Base-by-base conservation (phyloP, 2,113 vertebrate species). In the Pipa parva region DNA sequence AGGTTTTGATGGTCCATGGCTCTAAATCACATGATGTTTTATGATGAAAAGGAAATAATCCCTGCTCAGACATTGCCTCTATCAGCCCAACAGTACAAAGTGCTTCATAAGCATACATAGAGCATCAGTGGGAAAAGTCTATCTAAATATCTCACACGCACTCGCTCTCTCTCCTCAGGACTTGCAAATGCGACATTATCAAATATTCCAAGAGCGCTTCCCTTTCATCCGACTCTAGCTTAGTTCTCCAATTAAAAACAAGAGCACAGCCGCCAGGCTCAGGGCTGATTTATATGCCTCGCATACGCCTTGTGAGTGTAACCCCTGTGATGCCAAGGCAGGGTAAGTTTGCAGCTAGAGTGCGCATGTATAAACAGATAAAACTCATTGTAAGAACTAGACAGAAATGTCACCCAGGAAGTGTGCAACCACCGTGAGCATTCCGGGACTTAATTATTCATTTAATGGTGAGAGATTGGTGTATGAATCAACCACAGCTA, bases 41-140 rank as follows among this genome's bases (percentile, higher is more conserved):
- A 92, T 94, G 95, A 98, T 97, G 94, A 97, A 95, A 98, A 95
- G 91, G 84, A 87, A 90, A 85, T 97, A 95, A 97, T 97, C 93
- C 93, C 90, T 90, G 89, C 88, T 88, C 90, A 94, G 89, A 90
- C 94, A 91, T 91, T 88, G 88, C 88, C 92, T 93, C 92, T 93
- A 95, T 95, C 92, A 90, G 80, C 85, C 73, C 79, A 86, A 83
- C 85, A 91, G 88, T 94, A 94, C 93, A 97, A 95, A 98, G 92
- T 83, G 72, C 88, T 89, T 91, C 36, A 15, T 26, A 26, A 11
- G 8, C 92, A 82, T 84, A 89, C 88, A 88, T 86, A 90, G 83
- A 91, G 89, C 87, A 90, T 91, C 88, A 86, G 89, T n/a, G 17
- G 2, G 39, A 2, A 15, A 15, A 17, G 39, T 36, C 5, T 36